A percentile compares a stretch with the other conserved stretches of the same genome.
Conservation (phyloP, 2,113 vertebrate species). For the Oenanthe oenanthe region DNA sequence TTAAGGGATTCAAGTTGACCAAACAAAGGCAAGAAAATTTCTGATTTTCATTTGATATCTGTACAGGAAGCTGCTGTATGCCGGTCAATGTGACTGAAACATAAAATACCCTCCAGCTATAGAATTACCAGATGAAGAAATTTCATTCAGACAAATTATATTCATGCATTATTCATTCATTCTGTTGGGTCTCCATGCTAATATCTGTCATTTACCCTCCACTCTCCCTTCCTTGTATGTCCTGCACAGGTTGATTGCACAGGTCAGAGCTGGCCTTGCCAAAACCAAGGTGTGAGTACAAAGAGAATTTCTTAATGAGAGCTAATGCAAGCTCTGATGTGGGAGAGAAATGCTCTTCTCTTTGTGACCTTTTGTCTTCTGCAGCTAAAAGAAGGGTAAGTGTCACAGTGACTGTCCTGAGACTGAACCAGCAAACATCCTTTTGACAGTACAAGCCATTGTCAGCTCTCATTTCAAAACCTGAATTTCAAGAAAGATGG, state of each 20-base stretch:
- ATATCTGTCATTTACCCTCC: not conserved
- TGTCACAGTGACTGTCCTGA: not conserved
- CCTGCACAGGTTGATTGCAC: not conserved
- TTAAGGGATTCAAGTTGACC: not conserved
- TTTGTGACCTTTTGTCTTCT: slow-evolving; percentile 8
- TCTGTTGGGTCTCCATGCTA: not conserved
- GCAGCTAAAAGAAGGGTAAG: not conserved
- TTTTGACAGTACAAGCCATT: slow-evolving; percentile 49
- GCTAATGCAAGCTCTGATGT: not conserved
- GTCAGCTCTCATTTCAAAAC: slow-evolving; percentile 60
- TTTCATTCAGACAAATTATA: not conserved
- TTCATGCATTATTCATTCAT: not conserved
- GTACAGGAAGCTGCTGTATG: not conserved
- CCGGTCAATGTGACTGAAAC: not conserved
- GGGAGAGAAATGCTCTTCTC: not conserved
- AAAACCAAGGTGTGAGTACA: not conserved
- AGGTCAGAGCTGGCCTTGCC: not conserved
- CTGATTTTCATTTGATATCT: not conserved
- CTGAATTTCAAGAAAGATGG: slow-evolving; percentile 52
- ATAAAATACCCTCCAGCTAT: not conserved
- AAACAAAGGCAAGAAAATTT: not conserved
- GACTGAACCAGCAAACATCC: slow-evolving; percentile 17
- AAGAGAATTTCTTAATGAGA: not conserved
- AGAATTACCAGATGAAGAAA: not conserved
- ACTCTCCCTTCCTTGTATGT: not conserved